A percentile compares a stretch with the other conserved stretches of the same genome.
Evolutionary conservation across 1,140 invertebrate genomes (phyloP).

Genomic region (Heliothis virescens): DNA sequence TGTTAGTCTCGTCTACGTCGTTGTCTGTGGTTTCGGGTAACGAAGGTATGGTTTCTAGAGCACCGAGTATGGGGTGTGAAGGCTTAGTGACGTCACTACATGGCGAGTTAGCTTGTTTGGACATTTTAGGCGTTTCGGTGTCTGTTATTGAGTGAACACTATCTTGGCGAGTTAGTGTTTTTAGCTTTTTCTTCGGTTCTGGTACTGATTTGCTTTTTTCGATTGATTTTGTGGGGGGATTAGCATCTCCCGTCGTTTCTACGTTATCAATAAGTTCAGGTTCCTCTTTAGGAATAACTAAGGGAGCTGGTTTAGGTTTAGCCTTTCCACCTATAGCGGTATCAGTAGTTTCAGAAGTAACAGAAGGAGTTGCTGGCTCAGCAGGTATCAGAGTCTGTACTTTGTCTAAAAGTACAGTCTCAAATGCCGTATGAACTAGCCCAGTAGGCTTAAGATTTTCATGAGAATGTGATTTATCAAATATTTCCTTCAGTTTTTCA

Average conservation of each 20-base stretch:
- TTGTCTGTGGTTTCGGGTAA: constrained; percentile 74
- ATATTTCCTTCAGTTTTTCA: constrained; percentile 28
- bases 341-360: constrained; percentile 31
- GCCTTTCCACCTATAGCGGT: neutral
- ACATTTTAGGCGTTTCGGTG: constrained; percentile 73
- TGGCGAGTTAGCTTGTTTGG: constrained; percentile 70
- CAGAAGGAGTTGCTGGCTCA: neutral
- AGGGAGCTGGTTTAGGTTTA: constrained; percentile 4
- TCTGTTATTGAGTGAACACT: constrained; percentile 70
- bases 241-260: neutral
- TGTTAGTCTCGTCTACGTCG: constrained; percentile 75
- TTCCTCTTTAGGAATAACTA: neutral
- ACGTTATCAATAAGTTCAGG: neutral
- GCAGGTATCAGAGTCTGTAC: constrained; percentile 44
- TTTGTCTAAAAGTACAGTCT: constrained; percentile 51
- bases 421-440: constrained; percentile 43
- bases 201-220: constrained; percentile 3
- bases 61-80: constrained; percentile 77
- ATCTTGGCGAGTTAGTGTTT: constrained; percentile 72
- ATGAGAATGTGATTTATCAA: constrained; percentile 13
- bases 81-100: constrained; percentile 68
- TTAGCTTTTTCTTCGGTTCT: constrained; percentile 56
- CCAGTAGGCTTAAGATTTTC: constrained; percentile 20
- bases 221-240: neutral
- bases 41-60: constrained; percentile 81